These are phyloP conservation scores for Schizaphis graminum DNA, from an alignment of 2,888 invertebrate species.

Conservation along the genomic window DNA sequence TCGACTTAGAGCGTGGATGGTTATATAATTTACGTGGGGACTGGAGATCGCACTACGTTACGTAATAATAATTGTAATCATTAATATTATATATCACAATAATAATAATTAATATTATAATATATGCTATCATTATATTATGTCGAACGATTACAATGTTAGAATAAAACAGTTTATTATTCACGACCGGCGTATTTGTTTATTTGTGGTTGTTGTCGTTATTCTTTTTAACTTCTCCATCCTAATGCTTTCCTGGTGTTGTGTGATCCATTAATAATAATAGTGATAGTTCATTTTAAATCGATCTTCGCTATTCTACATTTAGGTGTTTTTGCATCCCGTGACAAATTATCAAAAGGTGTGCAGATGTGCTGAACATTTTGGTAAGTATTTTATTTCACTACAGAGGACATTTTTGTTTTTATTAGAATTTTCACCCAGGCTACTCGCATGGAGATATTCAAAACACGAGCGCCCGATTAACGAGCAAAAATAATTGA, in stretches of 20 bases:
- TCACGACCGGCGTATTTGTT: neutral
- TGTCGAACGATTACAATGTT: constrained; percentile 54
- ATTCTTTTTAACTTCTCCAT: neutral
- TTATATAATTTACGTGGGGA: constrained; percentile 38
- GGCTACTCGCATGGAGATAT: no score
- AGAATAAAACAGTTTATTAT: constrained; percentile 65
- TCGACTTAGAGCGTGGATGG: constrained; percentile 33
- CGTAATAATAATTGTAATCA: constrained; percentile 44
- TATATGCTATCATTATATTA: constrained; percentile 58
- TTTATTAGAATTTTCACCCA: neutral
- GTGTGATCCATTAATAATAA: neutral
- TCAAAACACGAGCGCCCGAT: no score
- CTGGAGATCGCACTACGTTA: constrained; percentile 54
- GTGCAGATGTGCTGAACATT: neutral
- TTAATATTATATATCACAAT: constrained; percentile 53
- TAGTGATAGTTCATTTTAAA: neutral
- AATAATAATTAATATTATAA: constrained; percentile 44
- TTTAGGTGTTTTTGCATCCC: neutral
- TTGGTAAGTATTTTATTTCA: neutral
- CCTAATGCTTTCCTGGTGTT: neutral
- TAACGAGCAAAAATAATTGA: neutral
- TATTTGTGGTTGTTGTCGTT: neutral
- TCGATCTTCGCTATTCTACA: neutral
- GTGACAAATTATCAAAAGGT: neutral
- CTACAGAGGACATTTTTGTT: neutral